Percentiles rank a stretch among this genome's conserved stretches.
phyloP scores from a whole-genome alignment of 2,888 invertebrate species.

The Melinaea marsaeus region DNA sequence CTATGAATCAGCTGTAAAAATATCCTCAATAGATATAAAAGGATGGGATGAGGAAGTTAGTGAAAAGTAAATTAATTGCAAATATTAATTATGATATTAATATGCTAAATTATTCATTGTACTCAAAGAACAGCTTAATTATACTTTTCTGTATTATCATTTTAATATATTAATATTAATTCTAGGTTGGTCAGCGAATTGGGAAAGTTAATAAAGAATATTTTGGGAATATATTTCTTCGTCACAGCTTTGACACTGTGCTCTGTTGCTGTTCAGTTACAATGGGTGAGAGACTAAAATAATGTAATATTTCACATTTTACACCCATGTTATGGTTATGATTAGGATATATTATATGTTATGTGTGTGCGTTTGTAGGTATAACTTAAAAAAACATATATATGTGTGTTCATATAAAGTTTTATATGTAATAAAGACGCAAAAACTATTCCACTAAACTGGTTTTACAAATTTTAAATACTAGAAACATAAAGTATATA shows the following conservation, averaged over 20 bases:
- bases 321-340: not conserved
- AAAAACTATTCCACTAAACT: too few relatives aligned
- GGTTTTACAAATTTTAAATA: too few relatives aligned
- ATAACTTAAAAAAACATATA: too few relatives aligned
- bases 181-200: constrained; percentile 48
- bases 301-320: not conserved
- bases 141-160: not conserved
- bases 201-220: constrained; percentile 42
- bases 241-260: constrained; percentile 57
- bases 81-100: too few relatives aligned
- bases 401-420: too few relatives aligned
- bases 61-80: too few relatives aligned
- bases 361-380: too few relatives aligned
- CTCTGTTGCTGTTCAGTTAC: constrained; percentile 54
- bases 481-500: too few relatives aligned
- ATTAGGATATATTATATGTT: not conserved
- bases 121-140: not conserved
- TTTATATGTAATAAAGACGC: too few relatives aligned
- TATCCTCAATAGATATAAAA: too few relatives aligned
- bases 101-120: not conserved
- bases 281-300: constrained; percentile 43
- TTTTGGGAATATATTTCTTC: constrained; percentile 60
- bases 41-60: too few relatives aligned
- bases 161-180: constrained; percentile 22
- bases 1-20: too few relatives aligned